Conservation (phyloP, 1,140 invertebrate species). For the Trialeurodes vaporariorum region DNA sequence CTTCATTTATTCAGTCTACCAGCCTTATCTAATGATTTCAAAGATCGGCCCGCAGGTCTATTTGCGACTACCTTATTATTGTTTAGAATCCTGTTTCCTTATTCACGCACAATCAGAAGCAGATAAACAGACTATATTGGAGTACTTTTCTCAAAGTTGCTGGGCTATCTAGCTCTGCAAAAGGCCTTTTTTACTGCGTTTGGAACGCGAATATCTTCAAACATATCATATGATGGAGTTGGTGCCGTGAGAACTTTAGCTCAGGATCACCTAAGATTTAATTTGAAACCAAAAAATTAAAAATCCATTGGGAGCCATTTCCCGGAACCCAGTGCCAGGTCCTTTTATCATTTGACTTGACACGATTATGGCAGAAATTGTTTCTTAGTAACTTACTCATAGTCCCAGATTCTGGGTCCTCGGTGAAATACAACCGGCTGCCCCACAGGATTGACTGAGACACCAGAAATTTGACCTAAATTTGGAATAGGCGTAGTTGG, state of each 20-base stretch:
- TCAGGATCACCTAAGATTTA: neutral
- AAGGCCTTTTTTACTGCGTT: neutral
- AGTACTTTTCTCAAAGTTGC: no score
- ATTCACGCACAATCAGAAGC: no score
- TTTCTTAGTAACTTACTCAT: constrained; percentile 43
- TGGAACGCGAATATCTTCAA: constrained; percentile 2
- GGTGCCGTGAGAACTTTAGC: neutral
- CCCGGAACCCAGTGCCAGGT: no score
- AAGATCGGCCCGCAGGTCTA: no score
- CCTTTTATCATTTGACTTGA: neutral
- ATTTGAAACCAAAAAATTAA: no score
- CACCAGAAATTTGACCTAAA: constrained; percentile 66
- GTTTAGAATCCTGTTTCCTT: no score
- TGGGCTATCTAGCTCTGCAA: neutral
- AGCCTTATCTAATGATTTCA: no score
- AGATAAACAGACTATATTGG: no score
- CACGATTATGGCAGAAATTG: neutral
- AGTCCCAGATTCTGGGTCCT: constrained; percentile 67
- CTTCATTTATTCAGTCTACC: no score
- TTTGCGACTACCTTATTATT: no score
- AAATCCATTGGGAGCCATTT: no score
- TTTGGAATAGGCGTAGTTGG: constrained; percentile 14
- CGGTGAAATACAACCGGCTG: constrained; percentile 83
- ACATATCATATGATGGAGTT: neutral
- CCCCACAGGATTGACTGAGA: constrained; percentile 64